A percentile compares a stretch with the other conserved stretches of the same genome.
Evolutionary conservation across 2,888 invertebrate genomes (phyloP).

Genomic region (Polia nebulosa): DNA sequence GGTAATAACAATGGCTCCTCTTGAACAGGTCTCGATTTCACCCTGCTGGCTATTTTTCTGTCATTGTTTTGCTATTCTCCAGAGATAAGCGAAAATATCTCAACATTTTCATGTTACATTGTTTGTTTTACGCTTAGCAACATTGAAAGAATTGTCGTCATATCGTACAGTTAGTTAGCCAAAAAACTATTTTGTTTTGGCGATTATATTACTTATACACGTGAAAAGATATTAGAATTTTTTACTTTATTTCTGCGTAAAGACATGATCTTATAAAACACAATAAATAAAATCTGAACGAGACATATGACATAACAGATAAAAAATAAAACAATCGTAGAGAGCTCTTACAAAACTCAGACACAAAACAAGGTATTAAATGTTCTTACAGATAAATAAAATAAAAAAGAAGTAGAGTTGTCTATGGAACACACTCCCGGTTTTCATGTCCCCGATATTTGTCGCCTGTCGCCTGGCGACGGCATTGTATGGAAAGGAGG

Average conservation of each 20-base stretch:
- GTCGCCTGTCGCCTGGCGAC: conserved; percentile 67
- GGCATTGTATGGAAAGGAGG: conserved; percentile 76
- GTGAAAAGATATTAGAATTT: neutral
- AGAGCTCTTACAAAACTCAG: conserved; percentile 38
- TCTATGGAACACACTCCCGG: conserved; percentile 67
- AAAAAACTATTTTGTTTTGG: neutral
- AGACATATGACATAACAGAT: conserved; percentile 15
- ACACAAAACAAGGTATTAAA: conserved; percentile 48
- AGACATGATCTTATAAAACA: neutral
- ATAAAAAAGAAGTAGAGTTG: conserved; percentile 54
- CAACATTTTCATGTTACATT: conserved; percentile 23
- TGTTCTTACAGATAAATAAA: conserved; percentile 54
- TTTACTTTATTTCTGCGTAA: neutral
- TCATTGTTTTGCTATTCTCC: conserved; percentile 30
- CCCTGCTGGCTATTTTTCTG: conserved; percentile 44
- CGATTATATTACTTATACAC: neutral
- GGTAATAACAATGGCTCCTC: conserved; percentile 30
- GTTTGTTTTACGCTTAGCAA: conserved; percentile 4
- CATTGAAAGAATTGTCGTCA: neutral
- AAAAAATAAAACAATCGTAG: conserved; percentile 29
- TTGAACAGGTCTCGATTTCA: conserved; percentile 46
- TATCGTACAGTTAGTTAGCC: neutral
- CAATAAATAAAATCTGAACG: conserved; percentile 13
- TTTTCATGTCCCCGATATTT: conserved; percentile 76
- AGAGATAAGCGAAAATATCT: conserved; percentile 19